A percentile compares a stretch with the other conserved stretches of the same genome.
phyloP scores from a whole-genome alignment of 2,888 invertebrate genomes.

The Ischnura elegans region DNA sequence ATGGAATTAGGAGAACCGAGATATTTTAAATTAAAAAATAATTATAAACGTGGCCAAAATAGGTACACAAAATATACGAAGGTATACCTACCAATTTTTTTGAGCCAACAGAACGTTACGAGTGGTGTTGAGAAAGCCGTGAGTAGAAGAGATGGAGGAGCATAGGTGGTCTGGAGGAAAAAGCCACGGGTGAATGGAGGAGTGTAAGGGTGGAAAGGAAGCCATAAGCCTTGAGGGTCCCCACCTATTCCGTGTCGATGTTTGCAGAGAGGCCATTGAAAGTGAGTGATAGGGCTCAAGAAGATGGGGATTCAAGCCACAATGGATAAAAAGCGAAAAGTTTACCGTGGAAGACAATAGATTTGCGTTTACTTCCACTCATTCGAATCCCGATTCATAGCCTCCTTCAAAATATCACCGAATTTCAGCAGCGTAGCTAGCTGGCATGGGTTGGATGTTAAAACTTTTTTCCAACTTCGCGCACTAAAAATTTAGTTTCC shows the following conservation, averaged over 20 bases:
- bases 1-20: no score
- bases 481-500: no score
- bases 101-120: background rate
- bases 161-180: background rate
- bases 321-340: background rate
- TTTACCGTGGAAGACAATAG: background rate
- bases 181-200: background rate
- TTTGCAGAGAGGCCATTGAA: background rate
- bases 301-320: background rate
- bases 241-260: slow-evolving; percentile 38
- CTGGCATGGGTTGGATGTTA: no score
- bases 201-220: background rate
- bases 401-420: no score
- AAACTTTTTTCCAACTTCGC: no score
- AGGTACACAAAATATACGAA: no score
- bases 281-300: background rate
- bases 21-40: no score
- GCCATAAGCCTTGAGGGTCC: background rate
- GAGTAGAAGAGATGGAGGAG: background rate
- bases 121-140: background rate
- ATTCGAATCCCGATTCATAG: no score
- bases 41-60: no score
- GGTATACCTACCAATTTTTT: no score
- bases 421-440: no score
- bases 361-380: background rate